Evolutionary conservation across 2,797 vertebrate genomes (phyloP).

Genomic region (Babyrousa celebensis): DNA sequence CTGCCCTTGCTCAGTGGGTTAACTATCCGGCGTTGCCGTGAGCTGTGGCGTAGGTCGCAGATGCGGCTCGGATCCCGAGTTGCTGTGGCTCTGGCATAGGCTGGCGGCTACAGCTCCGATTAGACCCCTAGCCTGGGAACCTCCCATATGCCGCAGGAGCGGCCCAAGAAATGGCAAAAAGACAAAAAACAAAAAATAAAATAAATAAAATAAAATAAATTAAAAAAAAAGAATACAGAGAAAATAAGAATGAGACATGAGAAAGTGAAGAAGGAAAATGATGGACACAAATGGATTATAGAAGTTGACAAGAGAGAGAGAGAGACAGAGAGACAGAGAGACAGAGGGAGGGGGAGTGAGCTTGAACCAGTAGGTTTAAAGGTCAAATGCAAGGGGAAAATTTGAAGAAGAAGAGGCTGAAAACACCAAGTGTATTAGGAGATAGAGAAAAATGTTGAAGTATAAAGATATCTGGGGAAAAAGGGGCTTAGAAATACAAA

Average conservation of each 20-base stretch:
- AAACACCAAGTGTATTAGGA: background rate
- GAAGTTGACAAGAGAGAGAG: background rate
- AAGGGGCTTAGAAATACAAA: conserved; percentile 30
- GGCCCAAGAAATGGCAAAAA: no score
- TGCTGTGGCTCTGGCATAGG: no score
- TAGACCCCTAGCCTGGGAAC: no score
- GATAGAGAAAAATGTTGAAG: conserved; percentile 25
- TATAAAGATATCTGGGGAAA: conserved; percentile 25
- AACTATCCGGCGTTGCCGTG: no score
- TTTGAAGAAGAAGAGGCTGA: background rate
- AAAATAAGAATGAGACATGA: background rate
- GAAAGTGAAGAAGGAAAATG: background rate
- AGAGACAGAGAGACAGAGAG: background rate
- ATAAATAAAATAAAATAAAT: no score
- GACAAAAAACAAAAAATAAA: no score
- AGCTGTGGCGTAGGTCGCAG: no score
- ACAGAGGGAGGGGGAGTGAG: background rate
- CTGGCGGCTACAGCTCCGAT: no score
- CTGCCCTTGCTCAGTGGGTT: no score
- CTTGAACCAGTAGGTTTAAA: background rate
- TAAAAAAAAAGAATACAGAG: background rate
- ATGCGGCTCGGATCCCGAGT: no score
- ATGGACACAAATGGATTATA: background rate
- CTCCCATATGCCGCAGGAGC: no score
- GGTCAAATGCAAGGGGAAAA: background rate